A percentile compares a stretch with the other conserved stretches of the same genome.
phyloP scores from a whole-genome alignment of 2,888 invertebrate species.

The Cyrtodaria siliqua region DNA sequence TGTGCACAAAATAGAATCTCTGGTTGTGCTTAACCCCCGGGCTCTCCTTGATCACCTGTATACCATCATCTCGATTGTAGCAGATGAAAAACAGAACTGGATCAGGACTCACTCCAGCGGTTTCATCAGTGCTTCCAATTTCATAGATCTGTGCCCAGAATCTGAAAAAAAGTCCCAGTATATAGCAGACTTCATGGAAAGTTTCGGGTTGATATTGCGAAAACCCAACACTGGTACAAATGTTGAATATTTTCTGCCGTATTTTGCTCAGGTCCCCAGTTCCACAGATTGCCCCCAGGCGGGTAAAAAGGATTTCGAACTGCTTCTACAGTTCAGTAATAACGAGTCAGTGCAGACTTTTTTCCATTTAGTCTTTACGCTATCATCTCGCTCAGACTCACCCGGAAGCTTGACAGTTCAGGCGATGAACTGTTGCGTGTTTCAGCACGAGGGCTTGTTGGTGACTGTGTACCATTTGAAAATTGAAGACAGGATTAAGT shows the following conservation, averaged over 20 bases:
- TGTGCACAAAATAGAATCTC: conserved; percentile 50
- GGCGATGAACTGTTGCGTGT: conserved; percentile 38
- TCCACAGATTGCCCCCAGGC: conserved; percentile 25
- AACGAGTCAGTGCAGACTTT: conserved; percentile 65
- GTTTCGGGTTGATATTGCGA: conserved; percentile 62
- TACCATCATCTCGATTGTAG: conserved; percentile 35
- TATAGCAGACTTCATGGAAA: conserved; percentile 58
- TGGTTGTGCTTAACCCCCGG: conserved; percentile 62
- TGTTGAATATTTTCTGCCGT: conserved; percentile 64
- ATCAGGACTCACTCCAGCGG: conserved; percentile 57
- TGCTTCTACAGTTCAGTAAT: conserved; percentile 62
- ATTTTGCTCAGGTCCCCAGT: conserved; percentile 56
- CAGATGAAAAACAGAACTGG: conserved; percentile 62
- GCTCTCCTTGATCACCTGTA: conserved; percentile 54
- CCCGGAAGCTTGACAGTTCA: conserved; percentile 47
- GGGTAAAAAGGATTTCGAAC: conserved; percentile 49
- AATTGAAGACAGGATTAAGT: conserved; percentile 66
- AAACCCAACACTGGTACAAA: conserved; percentile 25
- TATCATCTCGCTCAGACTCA: conserved; percentile 42
- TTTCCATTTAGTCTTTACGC: conserved; percentile 54
- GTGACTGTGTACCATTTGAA: conserved; percentile 64
- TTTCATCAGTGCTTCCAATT: conserved; percentile 44
- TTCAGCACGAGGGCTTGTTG: conserved; percentile 53
- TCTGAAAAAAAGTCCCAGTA: conserved; percentile 18
- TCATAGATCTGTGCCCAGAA: conserved; percentile 28